phyloP scores from a whole-genome alignment of 2,888 invertebrate species.

The Eristalis arbustorum region DNA sequence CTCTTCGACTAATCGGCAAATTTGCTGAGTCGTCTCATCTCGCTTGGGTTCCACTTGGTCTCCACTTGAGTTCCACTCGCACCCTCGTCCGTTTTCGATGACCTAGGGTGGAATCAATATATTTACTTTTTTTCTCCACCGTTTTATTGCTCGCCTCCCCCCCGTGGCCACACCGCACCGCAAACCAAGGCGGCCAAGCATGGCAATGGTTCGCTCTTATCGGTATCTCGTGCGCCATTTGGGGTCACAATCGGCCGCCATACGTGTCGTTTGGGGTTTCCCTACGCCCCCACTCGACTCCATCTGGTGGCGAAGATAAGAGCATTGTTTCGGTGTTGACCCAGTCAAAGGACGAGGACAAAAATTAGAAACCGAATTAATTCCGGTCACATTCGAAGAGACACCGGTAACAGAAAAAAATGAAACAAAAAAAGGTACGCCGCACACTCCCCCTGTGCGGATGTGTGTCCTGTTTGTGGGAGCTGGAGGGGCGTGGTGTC shows the following conservation, averaged over 20 bases:
- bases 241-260: constrained; percentile 30
- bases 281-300: not conserved
- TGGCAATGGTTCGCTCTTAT: not conserved
- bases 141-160: not conserved
- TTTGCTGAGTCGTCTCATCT: not conserved
- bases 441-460: not conserved
- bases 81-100: not conserved
- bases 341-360: constrained; percentile 45
- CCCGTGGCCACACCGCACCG: not conserved
- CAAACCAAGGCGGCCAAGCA: not conserved
- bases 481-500: not conserved
- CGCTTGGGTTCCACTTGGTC: not conserved
- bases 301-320: constrained; percentile 25
- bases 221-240: constrained; percentile 19
- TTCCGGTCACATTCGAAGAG: constrained; percentile 46
- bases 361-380: constrained; percentile 62
- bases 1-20: not conserved
- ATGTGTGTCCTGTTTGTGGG: not conserved
- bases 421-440: not conserved
- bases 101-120: not conserved
- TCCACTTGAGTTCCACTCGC: not conserved
- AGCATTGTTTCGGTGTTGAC: constrained; percentile 37
- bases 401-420: not conserved
- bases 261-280: constrained; percentile 33
- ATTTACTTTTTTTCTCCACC: not conserved